Evolutionary conservation across 1,140 invertebrate species (phyloP).

Genomic region (Plutomurus gul): DNA sequence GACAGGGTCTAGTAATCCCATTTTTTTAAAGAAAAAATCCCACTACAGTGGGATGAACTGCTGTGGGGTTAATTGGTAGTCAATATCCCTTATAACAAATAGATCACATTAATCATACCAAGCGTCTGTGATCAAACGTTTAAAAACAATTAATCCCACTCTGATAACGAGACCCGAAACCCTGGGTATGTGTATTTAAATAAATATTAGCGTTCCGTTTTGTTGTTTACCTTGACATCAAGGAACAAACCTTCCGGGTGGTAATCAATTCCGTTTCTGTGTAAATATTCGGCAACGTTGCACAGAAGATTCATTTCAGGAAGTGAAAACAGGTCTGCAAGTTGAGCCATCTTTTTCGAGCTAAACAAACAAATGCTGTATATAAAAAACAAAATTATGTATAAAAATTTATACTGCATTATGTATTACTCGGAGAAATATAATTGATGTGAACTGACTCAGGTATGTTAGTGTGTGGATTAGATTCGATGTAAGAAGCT

Average conservation of each 20-base stretch:
- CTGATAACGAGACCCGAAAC: too few species aligned
- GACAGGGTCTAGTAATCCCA: too few species aligned
- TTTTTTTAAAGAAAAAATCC: conserved; percentile 31
- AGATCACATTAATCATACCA: too few species aligned
- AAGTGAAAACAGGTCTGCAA: conserved; percentile 95
- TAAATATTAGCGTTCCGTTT: not conserved
- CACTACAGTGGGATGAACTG: not conserved
- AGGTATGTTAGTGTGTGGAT: not conserved
- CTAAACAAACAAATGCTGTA: conserved; percentile 59
- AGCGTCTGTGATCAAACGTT: too few species aligned
- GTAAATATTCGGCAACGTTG: conserved; percentile 92
- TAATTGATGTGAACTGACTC: not conserved
- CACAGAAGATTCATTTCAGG: conserved; percentile 93
- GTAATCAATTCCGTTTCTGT: conserved; percentile 85
- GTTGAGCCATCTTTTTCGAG: conserved; percentile 84
- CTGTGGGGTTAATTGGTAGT: too few species aligned
- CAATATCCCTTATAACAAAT: too few species aligned
- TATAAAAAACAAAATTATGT: conserved; percentile 52
- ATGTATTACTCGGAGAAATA: not conserved
- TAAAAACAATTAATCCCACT: not conserved
- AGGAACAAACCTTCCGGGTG: conserved; percentile 94
- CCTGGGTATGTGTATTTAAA: not conserved
- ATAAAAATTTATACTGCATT: not conserved
- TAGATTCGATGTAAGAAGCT: conserved; percentile 60
- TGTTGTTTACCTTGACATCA: conserved; percentile 82